Percentiles rank a stretch among this genome's conserved stretches.
Evolutionary conservation across 2,113 vertebrate species (phyloP).

Genomic region (Pseudorasbora parva): DNA sequence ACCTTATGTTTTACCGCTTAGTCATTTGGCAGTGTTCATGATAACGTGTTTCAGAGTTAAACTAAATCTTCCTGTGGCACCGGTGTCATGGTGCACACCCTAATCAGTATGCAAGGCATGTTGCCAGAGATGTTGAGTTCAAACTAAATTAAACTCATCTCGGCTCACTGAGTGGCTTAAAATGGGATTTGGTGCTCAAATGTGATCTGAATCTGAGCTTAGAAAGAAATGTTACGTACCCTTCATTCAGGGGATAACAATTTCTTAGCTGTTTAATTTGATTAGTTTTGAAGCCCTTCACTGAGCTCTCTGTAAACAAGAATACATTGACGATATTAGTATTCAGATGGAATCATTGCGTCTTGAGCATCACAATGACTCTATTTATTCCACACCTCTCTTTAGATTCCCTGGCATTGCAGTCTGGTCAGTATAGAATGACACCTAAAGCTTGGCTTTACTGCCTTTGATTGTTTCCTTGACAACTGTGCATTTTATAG

Average conservation of each 20-base stretch:
- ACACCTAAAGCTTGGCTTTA: slow-evolving; percentile 46
- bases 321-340: slow-evolving; percentile 29
- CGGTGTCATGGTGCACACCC: background rate
- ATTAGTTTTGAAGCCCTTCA: slow-evolving; percentile 26
- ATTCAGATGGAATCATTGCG: slow-evolving; percentile 39
- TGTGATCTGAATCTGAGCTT: slow-evolving; percentile 29
- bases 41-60: slow-evolving; percentile 1
- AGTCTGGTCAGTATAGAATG: slow-evolving; percentile 41
- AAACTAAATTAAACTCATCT: slow-evolving; percentile 40
- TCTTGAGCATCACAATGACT: slow-evolving; percentile 25
- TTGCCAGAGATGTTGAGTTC: slow-evolving; percentile 22
- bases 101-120: slow-evolving; percentile 12
- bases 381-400: slow-evolving; percentile 44
- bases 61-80: slow-evolving; percentile 28
- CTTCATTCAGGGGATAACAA: background rate
- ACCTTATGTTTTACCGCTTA: background rate
- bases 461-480: slow-evolving; percentile 48
- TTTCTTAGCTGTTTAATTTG: slow-evolving; percentile 43
- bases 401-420: slow-evolving; percentile 45
- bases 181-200: slow-evolving; percentile 35
- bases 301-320: slow-evolving; percentile 39
- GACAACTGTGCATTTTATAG: slow-evolving; percentile 49
- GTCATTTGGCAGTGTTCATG: background rate
- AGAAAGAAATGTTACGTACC: background rate
- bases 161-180: slow-evolving; percentile 38